phyloP scores from a whole-genome alignment of 2,113 vertebrate species.

The Alethe diademata region DNA sequence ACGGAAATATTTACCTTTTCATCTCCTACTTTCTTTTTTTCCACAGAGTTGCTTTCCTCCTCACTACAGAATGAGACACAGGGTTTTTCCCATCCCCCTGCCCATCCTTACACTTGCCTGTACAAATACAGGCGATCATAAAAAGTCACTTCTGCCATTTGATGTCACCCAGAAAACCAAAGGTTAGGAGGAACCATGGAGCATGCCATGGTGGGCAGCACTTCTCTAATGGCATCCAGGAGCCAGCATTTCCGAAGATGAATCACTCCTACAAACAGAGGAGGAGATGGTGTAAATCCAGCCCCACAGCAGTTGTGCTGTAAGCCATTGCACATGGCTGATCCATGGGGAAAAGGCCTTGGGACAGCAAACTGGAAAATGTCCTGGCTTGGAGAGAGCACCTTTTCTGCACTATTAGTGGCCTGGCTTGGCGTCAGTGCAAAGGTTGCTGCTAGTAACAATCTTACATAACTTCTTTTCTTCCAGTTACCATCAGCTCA shows the following conservation, averaged over 20 bases:
- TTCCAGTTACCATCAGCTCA: neutral
- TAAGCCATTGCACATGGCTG: neutral
- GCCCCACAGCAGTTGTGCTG: neutral
- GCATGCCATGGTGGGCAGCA: neutral
- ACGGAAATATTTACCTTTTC: constrained; percentile 26
- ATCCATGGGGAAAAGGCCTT: neutral
- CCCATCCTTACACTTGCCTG: neutral
- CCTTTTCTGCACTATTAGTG: neutral
- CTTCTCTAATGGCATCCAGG: neutral
- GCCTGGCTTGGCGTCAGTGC: neutral
- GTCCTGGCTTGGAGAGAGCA: fast-evolving
- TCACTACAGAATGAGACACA: neutral
- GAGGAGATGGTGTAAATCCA: neutral
- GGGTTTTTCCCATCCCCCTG: neutral
- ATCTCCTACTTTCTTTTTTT: neutral
- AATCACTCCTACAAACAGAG: neutral
- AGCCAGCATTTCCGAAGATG: neutral
- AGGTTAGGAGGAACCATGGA: neutral
- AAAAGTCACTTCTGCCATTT: neutral
- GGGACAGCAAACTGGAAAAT: neutral
- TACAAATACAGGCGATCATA: neutral
- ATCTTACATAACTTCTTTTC: neutral
- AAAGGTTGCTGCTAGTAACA: neutral
- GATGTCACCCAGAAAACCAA: neutral
- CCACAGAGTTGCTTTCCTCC: neutral